phyloP scores from a whole-genome alignment of 2,113 vertebrate species.

The Furnarius figulus region DNA sequence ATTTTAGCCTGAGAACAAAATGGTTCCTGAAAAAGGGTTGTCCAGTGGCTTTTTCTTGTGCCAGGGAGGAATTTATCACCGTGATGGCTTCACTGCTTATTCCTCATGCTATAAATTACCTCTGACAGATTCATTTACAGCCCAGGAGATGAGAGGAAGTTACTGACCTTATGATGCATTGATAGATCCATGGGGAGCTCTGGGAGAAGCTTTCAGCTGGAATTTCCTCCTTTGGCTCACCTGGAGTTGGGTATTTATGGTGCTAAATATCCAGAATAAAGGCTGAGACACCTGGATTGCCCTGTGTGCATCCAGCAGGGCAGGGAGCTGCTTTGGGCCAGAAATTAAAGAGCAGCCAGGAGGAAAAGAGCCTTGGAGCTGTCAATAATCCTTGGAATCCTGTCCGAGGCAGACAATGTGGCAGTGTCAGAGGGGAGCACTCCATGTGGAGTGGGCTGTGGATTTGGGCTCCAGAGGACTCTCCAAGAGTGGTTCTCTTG shows the following conservation, averaged over 20 bases:
- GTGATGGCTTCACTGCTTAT: neutral
- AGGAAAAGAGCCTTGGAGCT: neutral
- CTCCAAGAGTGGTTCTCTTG: fast-evolving
- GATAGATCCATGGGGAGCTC: neutral
- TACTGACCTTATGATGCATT: neutral
- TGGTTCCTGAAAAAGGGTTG: neutral
- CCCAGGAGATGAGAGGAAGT: neutral
- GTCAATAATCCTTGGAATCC: neutral
- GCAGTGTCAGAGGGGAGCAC: neutral
- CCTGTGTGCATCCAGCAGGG: fast-evolving
- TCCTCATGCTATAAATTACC: neutral
- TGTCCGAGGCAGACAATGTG: fast-evolving
- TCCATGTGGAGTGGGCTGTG: neutral
- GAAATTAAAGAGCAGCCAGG: neutral
- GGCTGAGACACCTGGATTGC: neutral
- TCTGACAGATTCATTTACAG: neutral
- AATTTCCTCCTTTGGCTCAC: neutral
- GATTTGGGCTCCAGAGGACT: neutral
- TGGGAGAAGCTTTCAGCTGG: neutral
- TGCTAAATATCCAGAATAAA: neutral
- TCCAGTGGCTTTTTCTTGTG: neutral
- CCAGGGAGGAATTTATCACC: neutral
- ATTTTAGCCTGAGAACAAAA: neutral
- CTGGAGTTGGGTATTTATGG: neutral
- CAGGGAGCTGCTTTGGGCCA: neutral